Evolutionary conservation across 1,140 invertebrate genomes (phyloP).

Genomic region (Planococcus citri): DNA sequence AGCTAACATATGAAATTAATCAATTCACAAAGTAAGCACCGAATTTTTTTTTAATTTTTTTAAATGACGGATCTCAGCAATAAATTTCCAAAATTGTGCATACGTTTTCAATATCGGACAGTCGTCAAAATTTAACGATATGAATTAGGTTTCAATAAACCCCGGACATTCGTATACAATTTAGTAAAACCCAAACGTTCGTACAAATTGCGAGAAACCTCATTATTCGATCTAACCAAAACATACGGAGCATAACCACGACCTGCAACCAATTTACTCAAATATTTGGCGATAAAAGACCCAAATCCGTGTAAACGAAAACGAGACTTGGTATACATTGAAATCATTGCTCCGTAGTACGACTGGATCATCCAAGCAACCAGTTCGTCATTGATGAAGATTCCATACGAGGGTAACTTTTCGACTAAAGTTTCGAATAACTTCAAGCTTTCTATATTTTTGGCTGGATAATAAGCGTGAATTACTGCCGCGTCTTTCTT

Average conservation of each 20-base stretch:
- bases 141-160: slow-evolving; percentile 49
- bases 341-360: slow-evolving; percentile 79
- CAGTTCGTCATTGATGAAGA: slow-evolving; percentile 52
- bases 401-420: slow-evolving; percentile 58
- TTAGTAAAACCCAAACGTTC: slow-evolving; percentile 64
- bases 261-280: slow-evolving; percentile 54
- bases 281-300: slow-evolving; percentile 47
- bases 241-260: slow-evolving; percentile 69
- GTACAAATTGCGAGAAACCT: slow-evolving; percentile 64
- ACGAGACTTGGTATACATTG: slow-evolving; percentile 74
- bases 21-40: no score
- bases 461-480: slow-evolving; percentile 69
- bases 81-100: no score
- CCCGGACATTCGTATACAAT: slow-evolving; percentile 59
- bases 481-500: slow-evolving; percentile 63
- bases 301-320: slow-evolving; percentile 62
- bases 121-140: background rate
- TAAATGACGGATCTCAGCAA: no score
- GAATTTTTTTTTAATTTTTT: no score
- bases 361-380: slow-evolving; percentile 78
- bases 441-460: slow-evolving; percentile 68
- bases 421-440: slow-evolving; percentile 63
- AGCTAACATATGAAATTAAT: no score
- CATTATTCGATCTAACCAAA: slow-evolving; percentile 71
- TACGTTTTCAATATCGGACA: background rate